Conservation (phyloP, 2,888 invertebrate genomes). For the Sialis fuliginosa region DNA sequence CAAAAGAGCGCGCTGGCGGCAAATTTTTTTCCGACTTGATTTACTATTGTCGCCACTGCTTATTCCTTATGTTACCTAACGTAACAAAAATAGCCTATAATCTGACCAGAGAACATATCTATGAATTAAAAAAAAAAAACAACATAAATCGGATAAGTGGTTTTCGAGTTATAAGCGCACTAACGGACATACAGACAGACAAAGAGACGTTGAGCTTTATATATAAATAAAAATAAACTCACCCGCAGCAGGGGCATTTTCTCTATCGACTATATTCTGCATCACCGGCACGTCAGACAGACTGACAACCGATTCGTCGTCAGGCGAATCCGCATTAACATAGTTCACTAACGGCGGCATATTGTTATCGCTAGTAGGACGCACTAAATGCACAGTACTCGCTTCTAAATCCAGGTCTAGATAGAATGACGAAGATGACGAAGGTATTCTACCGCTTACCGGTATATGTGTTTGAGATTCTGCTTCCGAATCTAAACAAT, state of each 20-base stretch:
- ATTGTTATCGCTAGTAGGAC: constrained; percentile 17
- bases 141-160: too few relatives aligned
- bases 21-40: too few relatives aligned
- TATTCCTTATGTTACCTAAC: too few relatives aligned
- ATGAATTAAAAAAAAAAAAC: too few relatives aligned
- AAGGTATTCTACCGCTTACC: constrained; percentile 21
- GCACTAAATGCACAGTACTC: constrained; percentile 37
- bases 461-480: constrained; percentile 19
- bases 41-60: too few relatives aligned
- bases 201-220: too few relatives aligned
- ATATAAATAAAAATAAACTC: not conserved
- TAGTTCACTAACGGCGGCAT: constrained; percentile 4
- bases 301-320: constrained; percentile 7
- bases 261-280: constrained; percentile 1
- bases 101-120: too few relatives aligned
- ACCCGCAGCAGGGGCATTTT: constrained; percentile 3
- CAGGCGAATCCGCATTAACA: constrained; percentile 15
- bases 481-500: constrained; percentile 25
- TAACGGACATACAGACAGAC: too few relatives aligned
- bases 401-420: constrained; percentile 44
- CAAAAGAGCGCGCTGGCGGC: too few relatives aligned
- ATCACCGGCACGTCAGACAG: not conserved
- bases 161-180: too few relatives aligned
- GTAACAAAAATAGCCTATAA: too few relatives aligned
- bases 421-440: constrained; percentile 34